Base-by-base conservation (phyloP, 37 sponge, comb jelly and placozoan species). In the Dysidea cf. avara region DNA sequence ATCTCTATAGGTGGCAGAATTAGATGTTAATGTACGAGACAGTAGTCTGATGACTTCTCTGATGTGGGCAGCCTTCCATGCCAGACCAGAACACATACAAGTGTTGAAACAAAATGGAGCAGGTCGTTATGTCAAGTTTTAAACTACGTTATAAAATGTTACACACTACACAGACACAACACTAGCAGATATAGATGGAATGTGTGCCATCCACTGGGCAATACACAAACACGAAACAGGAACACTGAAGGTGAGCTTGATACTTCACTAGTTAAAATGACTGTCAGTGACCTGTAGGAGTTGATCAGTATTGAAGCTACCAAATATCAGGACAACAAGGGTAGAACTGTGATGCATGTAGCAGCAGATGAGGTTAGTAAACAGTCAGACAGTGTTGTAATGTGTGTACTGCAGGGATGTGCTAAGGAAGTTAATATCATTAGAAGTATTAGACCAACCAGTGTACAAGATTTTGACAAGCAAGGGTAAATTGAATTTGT, bases 11-110 rank as follows among this genome's bases (percentile, higher is more conserved):
- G 86, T 89, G 4, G 80, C 74, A n/a, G 90, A 75, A 2, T 62
- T 84, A 1, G 56, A 78, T 68, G 67, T 69, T 9, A 68, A 92
- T 61, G 78, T 69, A 22, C 40, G 67, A 24, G 93, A 92, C 33
- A 47, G 61, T n/a, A 67, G 77, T 0, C 62, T 73, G 21, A 92
- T 92, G 93, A 87, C 88, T 2, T 81, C 93, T 57, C 71, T 92
- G 47, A 92, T 92, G 93, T 92, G 93, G 93, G 84, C 93, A 25
- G 88, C 88, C 36, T 92, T 71, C 73, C 80, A 83, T 50, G 68
- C 74, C 31, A 65, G 66, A 21, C 74, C 88, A 37, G 64, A 86
- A 0, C 58, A 83, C 68, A 49, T 92, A 36, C 22, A 71, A 39
- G 18, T 61, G 39, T 37, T 92, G 61, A 50, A 52, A 36, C 71